Conservation (phyloP, 2,113 vertebrate species). For the Pseudopipra pipra region DNA sequence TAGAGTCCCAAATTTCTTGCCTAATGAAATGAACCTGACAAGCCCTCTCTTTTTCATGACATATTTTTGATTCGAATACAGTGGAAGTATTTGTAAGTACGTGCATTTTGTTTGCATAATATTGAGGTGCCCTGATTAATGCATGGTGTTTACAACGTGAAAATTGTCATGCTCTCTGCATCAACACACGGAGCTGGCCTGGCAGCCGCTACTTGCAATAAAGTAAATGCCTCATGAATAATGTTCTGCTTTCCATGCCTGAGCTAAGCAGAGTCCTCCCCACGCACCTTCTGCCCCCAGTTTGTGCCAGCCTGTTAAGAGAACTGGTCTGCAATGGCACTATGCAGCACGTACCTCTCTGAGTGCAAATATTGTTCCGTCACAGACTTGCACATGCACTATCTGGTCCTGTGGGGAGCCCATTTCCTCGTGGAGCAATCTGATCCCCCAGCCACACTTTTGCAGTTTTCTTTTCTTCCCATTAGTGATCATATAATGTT, state of each 20-base stretch:
- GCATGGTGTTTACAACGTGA: constrained; percentile 38
- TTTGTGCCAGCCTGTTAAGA: background rate
- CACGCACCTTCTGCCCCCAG: background rate
- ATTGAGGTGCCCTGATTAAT: constrained; percentile 41
- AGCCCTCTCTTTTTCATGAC: background rate
- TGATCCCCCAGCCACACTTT: background rate
- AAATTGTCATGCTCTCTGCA: constrained; percentile 35
- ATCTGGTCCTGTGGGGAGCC: background rate
- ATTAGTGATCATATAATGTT: background rate
- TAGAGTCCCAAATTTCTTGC: background rate
- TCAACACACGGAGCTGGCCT: background rate
- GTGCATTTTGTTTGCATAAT: constrained; percentile 46
- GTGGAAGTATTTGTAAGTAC: constrained; percentile 9
- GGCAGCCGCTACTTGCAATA: background rate
- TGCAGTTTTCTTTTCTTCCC: background rate
- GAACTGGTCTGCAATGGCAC: background rate
- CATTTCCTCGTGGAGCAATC: background rate
- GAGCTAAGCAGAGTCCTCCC: background rate
- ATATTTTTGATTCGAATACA: constrained; percentile 14
- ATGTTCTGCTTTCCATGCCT: background rate
- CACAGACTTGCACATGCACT: background rate
- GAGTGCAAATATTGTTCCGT: background rate
- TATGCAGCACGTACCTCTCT: background rate
- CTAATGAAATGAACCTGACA: background rate
- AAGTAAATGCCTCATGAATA: constrained; percentile 36